These are phyloP conservation scores for Raja brachyura DNA, from an alignment of 2,113 vertebrate species.

Conservation along the genomic window DNA sequence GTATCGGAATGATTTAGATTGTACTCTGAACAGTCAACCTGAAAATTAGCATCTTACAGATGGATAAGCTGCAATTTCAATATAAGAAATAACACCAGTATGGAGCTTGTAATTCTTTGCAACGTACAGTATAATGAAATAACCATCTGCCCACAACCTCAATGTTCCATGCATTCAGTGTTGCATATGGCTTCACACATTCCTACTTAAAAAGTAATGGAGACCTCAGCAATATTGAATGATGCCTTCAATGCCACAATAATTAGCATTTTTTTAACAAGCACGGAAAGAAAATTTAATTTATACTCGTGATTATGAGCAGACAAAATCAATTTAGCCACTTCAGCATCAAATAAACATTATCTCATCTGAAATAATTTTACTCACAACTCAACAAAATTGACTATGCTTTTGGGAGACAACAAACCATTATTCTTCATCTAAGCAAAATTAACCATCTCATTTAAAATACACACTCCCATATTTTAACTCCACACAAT, in stretches of 20 bases:
- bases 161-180: neutral
- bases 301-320: slow-evolving; percentile 10
- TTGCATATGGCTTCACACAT: slow-evolving; percentile 16
- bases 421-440: slow-evolving; percentile 34
- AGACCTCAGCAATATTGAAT: slow-evolving; percentile 20
- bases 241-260: neutral
- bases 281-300: slow-evolving; percentile 25
- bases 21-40: slow-evolving; percentile 30
- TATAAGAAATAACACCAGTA: slow-evolving; percentile 10
- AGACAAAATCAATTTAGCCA: slow-evolving; percentile 26
- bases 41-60: slow-evolving; percentile 36
- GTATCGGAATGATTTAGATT: neutral
- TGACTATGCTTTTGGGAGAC: slow-evolving; percentile 26
- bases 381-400: slow-evolving; percentile 16
- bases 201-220: neutral
- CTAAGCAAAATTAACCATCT: neutral
- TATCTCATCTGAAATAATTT: slow-evolving; percentile 28
- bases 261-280: slow-evolving; percentile 22
- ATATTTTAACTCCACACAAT: neutral
- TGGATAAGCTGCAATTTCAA: slow-evolving; percentile 26
- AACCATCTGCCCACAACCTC: slow-evolving; percentile 15
- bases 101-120: slow-evolving; percentile 24
- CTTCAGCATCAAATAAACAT: neutral
- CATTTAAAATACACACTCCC: neutral
- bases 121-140: slow-evolving; percentile 15